A percentile compares a stretch with the other conserved stretches of the same genome.
Conservation (phyloP, 2,888 invertebrate genomes). For the Alcis repandata region DNA sequence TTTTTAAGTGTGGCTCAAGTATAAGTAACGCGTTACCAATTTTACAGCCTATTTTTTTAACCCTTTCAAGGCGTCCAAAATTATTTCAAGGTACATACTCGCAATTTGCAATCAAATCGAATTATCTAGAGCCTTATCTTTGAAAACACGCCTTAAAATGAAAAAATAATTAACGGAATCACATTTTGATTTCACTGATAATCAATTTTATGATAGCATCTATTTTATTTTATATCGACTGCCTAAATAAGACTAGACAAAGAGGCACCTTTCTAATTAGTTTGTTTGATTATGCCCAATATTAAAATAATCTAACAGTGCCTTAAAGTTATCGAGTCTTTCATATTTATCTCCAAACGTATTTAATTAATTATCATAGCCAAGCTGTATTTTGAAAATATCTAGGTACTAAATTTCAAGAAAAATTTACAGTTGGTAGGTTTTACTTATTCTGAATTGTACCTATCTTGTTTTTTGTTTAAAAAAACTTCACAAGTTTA, state of each 20-base stretch:
- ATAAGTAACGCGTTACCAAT: slow-evolving; percentile 14
- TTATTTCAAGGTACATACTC: slow-evolving; percentile 4
- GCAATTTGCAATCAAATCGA: slow-evolving; percentile 4
- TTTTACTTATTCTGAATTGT: too few relatives aligned
- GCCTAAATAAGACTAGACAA: slow-evolving; percentile 10
- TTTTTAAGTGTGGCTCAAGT: background rate
- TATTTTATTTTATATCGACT: background rate
- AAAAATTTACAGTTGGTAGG: too few relatives aligned
- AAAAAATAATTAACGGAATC: slow-evolving; percentile 6
- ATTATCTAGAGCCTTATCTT: background rate
- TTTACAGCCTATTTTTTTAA: background rate
- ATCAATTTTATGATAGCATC: slow-evolving; percentile 13
- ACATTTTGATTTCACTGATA: background rate
- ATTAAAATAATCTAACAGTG: background rate
- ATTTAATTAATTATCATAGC: too few relatives aligned
- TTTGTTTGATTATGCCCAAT: background rate
- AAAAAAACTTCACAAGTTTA: too few relatives aligned
- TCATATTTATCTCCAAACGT: background rate
- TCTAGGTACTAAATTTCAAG: too few relatives aligned
- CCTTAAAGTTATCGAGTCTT: background rate
- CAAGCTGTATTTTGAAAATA: background rate
- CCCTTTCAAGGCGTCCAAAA: slow-evolving; percentile 5
- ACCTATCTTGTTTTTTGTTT: too few relatives aligned
- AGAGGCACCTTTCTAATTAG: slow-evolving; percentile 9
- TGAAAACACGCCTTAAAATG: background rate